phyloP scores from a whole-genome alignment of 2,113 vertebrate species.

The Eonycteris spelaea region DNA sequence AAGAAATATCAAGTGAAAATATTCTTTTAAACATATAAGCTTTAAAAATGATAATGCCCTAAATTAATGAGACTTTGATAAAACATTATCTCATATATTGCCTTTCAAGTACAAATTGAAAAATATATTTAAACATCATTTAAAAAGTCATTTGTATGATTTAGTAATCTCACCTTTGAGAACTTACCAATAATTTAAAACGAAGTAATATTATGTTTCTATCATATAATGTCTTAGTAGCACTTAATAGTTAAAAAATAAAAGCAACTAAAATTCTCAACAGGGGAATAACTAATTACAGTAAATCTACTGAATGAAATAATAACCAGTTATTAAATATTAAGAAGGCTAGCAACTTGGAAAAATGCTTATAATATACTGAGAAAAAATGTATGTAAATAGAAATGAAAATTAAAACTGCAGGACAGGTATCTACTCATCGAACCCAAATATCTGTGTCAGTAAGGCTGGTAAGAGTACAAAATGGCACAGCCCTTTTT shows the following conservation, averaged over 20 bases:
- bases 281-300: not conserved
- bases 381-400: not conserved
- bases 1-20: not conserved
- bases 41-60: not conserved
- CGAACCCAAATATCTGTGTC: slow-evolving; percentile 8
- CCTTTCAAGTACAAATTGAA: not conserved
- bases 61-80: not conserved
- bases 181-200: slow-evolving; percentile 22
- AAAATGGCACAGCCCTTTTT: not conserved
- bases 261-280: slow-evolving; percentile 17
- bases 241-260: not conserved
- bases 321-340: not conserved
- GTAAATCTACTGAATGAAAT: not conserved
- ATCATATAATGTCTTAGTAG: not conserved
- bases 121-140: not conserved
- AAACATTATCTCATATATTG: not conserved
- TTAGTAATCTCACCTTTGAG: slow-evolving; percentile 10
- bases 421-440: not conserved
- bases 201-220: not conserved
- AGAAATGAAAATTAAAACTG: not conserved
- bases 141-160: not conserved
- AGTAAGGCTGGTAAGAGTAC: not conserved
- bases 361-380: not conserved
- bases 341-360: not conserved
- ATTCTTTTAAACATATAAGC: not conserved